Base-by-base conservation (phyloP, 2,113 vertebrate genomes). In the Bagarius yarrelli region DNA sequence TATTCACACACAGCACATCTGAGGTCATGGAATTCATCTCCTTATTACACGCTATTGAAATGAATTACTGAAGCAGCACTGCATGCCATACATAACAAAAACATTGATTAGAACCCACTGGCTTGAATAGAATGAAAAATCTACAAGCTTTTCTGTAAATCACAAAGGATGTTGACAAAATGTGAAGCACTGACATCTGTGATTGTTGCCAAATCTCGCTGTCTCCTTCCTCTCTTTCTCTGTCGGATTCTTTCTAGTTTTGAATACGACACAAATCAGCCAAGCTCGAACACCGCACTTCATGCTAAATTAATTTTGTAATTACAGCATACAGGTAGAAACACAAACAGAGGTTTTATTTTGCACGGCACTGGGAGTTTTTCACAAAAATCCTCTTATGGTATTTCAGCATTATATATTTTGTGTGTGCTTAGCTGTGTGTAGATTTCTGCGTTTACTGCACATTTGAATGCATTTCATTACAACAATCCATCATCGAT, bases 231-330 rank as follows among this genome's bases (percentile, higher is more conserved):
- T 30, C 16, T 74, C 18, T 23, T 76, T 63, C 19, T 36, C 14
- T 78, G 32, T 59, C 52, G 16, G 32, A n/a, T 40, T 60, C 30
- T 34, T 56, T 87, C 86, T 81, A 87, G 69, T 71, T 32, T 82
- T 71, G n/a, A 52, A 52, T 73, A 23, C 6, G 76, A 85, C 84
- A 64, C 87, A 85, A 87, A 84, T 78, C 76, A 83, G 85, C 80
- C 70, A 53, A 59, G 81, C 75, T 78, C 27, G 66, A 50, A 56
- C 69, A 85, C 82, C 23, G 8, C 5, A 34, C 74, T 56, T 40
- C 85, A 83, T 74, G 70, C 86, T 55, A 82, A 83, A 86, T 64
- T 69, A 80, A 27, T 56, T 27, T 34, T 61, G 6, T 63, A 81
- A 81, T 74, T 55, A 80, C 56, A 4, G 16, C 44, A 73, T 27